Percentiles rank a stretch among this genome's conserved stretches.
Conservation (phyloP, 2,113 vertebrate genomes). For the Psephotus haematonotus region DNA sequence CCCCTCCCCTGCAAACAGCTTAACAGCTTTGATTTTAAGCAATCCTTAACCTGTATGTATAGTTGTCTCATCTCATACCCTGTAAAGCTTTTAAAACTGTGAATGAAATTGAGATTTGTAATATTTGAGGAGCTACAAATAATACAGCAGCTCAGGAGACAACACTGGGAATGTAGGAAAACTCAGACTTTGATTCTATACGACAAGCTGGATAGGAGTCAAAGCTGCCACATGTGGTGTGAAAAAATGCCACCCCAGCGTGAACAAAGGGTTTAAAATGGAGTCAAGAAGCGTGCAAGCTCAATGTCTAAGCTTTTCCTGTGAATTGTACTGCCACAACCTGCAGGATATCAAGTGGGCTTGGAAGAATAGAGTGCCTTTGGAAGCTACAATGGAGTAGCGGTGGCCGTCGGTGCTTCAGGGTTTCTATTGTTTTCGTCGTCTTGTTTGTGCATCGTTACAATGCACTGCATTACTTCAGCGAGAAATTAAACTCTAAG, state of each 20-base stretch:
- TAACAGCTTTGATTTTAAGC: neutral
- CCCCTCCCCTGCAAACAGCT: neutral
- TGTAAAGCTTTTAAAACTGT: neutral
- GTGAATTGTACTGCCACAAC: slow-evolving; percentile 81
- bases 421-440: slow-evolving; percentile 70
- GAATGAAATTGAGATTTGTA: slow-evolving; percentile 60
- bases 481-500: slow-evolving; percentile 71
- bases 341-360: slow-evolving; percentile 80
- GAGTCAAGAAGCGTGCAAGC: slow-evolving; percentile 84
- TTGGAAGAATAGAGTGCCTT: slow-evolving; percentile 73
- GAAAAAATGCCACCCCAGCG: slow-evolving; percentile 87
- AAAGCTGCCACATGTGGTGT: slow-evolving; percentile 85
- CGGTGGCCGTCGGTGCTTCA: slow-evolving; percentile 56
- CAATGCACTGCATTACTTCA: slow-evolving; percentile 66
- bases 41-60: neutral
- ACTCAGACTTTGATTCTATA: slow-evolving; percentile 79
- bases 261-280: slow-evolving; percentile 87
- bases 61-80: neutral
- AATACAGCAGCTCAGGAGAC: slow-evolving; percentile 39
- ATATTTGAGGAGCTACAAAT: slow-evolving; percentile 40
- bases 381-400: slow-evolving; percentile 70
- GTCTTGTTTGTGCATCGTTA: slow-evolving; percentile 67
- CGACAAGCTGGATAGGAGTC: slow-evolving; percentile 82
- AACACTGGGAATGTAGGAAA: slow-evolving; percentile 55
- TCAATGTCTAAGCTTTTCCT: slow-evolving; percentile 83